These are phyloP conservation scores for human DNA, from an alignment of 2,113 vertebrate genomes.

Conservation along the genomic window DNA sequence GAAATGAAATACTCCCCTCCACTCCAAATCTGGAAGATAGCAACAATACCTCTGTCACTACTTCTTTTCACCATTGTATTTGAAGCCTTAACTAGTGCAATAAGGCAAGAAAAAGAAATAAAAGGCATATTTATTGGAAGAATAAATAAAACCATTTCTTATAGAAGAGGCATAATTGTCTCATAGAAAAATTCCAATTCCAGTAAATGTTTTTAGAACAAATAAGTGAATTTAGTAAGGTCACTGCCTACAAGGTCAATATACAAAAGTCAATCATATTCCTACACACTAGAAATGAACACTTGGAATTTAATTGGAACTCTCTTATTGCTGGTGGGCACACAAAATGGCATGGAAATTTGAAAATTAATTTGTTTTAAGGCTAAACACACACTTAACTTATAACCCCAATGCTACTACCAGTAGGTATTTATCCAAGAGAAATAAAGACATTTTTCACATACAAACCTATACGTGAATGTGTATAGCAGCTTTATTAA, in stretches of 20 bases:
- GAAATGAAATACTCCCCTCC: neutral
- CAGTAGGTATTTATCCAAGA: neutral
- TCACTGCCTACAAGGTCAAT: neutral
- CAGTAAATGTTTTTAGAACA: neutral
- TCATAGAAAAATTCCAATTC: neutral
- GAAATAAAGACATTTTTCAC: neutral
- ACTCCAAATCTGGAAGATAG: neutral
- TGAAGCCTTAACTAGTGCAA: neutral
- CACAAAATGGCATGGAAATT: neutral
- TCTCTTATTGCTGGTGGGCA: neutral
- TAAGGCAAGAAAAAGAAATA: neutral
- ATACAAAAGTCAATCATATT: neutral
- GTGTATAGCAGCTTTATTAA: neutral
- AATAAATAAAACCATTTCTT: neutral
- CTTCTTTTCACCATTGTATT: neutral
- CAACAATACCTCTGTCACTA: neutral
- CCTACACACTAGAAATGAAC: neutral
- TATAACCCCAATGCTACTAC: neutral
- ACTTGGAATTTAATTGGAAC: neutral
- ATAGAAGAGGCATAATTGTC: neutral
- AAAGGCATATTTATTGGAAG: neutral
- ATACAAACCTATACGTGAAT: neutral
- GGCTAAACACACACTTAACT: neutral
- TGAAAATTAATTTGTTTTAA: neutral
- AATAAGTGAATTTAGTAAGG: neutral